Evolutionary conservation across 2,113 vertebrate species (phyloP), one percentile per base, ranked within the genome.

Genomic region (Rhinichthys klamathensis): DNA sequence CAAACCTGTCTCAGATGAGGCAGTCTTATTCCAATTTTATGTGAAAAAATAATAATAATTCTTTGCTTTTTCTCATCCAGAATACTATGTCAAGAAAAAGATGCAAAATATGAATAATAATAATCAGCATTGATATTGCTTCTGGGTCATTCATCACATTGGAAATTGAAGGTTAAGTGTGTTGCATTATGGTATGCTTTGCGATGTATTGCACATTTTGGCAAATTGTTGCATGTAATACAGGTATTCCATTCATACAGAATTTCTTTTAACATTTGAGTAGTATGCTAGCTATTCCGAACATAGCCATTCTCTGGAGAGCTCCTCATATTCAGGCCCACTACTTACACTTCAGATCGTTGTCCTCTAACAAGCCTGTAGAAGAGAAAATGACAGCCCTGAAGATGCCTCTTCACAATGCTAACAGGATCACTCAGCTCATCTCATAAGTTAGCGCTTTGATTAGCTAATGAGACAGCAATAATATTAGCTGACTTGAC

Each of bases 381-480:
- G 38, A 86, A 25, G 77, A 74, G 83, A 69, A 77, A 63, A 67
- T 75, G 54, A 80, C 46, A 65, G 32, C 69, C 32, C 46, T 80
- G 84, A 46, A 87, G 89, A 92, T 84, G 70, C 49, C 90, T 85
- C 90, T 77, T 87, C 84, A 2, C 82, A 69, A 86, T 88, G 84
- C 85, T 90, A 89, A 85, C 87, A 89, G 89, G 88, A 84, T 11
- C 16, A 76, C 87, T 88, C 87, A 86, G 58, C 81, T 80, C 75
- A 85, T 44, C 16, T 90, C 72, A 85, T 65, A 87, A 82, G 87
- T 84, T 87, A 86, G 81, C 77, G 56, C 49, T 89, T 91, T 90
- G 91, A 92, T 92, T 90, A 90, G 89, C 88, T 89, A 91, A 91
- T 83, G 90, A 90, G 84, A 73, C 79, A 1, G 61, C 41, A 35